These are phyloP conservation scores for Rhopilema esculentum DNA, from an alignment of 30 jellyfish, hydroid and myxozoan species.

Conservation along the genomic window DNA sequence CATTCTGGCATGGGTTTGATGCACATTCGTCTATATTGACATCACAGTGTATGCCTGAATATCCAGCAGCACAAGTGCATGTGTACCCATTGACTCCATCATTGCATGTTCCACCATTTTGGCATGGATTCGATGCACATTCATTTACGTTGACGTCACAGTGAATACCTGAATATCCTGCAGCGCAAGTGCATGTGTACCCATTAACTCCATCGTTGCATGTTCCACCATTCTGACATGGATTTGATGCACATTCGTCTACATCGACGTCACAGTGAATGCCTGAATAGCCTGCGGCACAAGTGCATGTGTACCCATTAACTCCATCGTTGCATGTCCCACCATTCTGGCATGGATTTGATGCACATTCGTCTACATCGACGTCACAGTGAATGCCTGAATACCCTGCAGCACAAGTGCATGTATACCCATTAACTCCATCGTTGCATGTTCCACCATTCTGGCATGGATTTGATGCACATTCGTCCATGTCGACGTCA, in stretches of 20 bases:
- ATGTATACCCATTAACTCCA: conserved; percentile 50
- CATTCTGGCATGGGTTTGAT: conserved; percentile 55
- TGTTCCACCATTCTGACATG: conserved; percentile 64
- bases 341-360: conserved; percentile 51
- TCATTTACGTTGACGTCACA: conserved; percentile 57
- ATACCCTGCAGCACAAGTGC: conserved; percentile 67
- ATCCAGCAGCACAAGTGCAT: conserved; percentile 63
- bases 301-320: conserved; percentile 48
- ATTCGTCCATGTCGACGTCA: conserved; percentile 52
- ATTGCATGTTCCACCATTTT: conserved; percentile 59
- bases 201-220: conserved; percentile 64
- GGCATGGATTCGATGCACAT: conserved; percentile 66
- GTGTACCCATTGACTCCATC: conserved; percentile 57
- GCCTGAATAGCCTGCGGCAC: conserved; percentile 61
- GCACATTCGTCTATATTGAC: conserved; percentile 63
- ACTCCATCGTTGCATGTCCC: conserved; percentile 73
- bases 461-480: conserved; percentile 59
- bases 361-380: conserved; percentile 57
- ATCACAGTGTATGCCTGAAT: conserved; percentile 56
- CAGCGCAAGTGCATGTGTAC: conserved; percentile 55
- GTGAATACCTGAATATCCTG: conserved; percentile 62
- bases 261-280: conserved; percentile 31
- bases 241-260: conserved; percentile 57
- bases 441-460: conserved; percentile 71
- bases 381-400: conserved; percentile 56